A percentile compares a stretch with the other conserved stretches of the same genome.
These are phyloP conservation scores for Fulica atra DNA, from an alignment of 2,113 vertebrate species.

Conservation along the genomic window DNA sequence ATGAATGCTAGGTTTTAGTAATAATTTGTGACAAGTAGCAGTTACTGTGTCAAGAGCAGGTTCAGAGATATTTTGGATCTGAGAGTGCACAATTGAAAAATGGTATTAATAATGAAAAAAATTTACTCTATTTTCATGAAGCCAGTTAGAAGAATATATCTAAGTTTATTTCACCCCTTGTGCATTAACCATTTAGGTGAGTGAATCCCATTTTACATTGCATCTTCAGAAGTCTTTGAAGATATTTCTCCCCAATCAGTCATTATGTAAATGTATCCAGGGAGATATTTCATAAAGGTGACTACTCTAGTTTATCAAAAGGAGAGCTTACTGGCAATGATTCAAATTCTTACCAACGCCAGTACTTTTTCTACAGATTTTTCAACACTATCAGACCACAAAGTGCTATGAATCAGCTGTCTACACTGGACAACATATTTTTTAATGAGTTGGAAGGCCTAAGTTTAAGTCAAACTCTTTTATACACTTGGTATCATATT, in stretches of 20 bases:
- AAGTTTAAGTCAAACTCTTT: neutral
- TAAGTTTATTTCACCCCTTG: neutral
- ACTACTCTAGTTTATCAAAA: slow-evolving; percentile 16
- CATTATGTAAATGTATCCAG: neutral
- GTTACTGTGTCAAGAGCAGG: neutral
- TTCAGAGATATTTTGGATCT: neutral
- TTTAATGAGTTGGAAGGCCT: neutral
- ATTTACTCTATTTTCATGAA: neutral
- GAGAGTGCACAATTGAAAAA: neutral
- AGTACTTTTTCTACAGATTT: slow-evolving; percentile 1
- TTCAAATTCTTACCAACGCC: slow-evolving; percentile 4
- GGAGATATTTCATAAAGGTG: slow-evolving; percentile 10
- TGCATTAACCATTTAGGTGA: neutral
- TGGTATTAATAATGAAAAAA: neutral
- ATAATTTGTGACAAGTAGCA: neutral
- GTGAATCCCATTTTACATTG: neutral
- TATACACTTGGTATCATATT: neutral
- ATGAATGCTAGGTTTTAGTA: neutral
- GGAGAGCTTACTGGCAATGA: neutral
- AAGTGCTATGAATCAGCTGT: neutral
- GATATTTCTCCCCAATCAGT: neutral
- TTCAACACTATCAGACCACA: neutral
- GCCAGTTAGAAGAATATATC: neutral
- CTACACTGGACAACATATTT: neutral
- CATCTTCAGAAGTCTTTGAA: neutral